Percentiles rank a stretch among this genome's conserved stretches.
These are phyloP conservation scores for Limonius californicus DNA, from an alignment of 1,140 invertebrate genomes.

Conservation along the genomic window DNA sequence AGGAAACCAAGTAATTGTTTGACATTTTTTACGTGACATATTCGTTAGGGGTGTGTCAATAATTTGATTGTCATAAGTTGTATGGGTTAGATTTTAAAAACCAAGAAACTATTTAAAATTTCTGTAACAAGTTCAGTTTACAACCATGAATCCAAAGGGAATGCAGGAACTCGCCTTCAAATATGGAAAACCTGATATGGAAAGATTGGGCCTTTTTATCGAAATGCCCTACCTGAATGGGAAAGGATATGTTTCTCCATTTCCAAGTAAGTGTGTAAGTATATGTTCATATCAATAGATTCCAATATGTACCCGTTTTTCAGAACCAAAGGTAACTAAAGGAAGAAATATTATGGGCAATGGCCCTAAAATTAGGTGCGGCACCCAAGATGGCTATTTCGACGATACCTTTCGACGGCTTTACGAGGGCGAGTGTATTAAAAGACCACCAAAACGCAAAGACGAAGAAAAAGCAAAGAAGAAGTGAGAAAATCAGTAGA, in stretches of 20 bases:
- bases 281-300: no score
- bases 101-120: no score
- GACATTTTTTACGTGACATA: no score
- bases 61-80: no score
- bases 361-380: constrained; percentile 35
- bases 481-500: no score
- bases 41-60: no score
- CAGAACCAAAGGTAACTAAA: constrained; percentile 1
- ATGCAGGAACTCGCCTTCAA: constrained; percentile 28
- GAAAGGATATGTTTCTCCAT: constrained; percentile 35
- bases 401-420: constrained; percentile 40
- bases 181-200: constrained; percentile 43
- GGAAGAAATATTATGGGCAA: constrained; percentile 26
- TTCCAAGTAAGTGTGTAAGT: no score
- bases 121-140: no score
- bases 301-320: neutral
- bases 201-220: constrained; percentile 42
- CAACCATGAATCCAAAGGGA: no score
- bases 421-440: constrained; percentile 38
- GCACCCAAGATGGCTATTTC: constrained; percentile 43
- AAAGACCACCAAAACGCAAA: constrained; percentile 21
- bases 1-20: no score
- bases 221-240: constrained; percentile 44
- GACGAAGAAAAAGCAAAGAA: neutral
- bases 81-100: no score